Evolutionary conservation across 2,797 vertebrate genomes (phyloP).

Genomic region (Morelia viridis): DNA sequence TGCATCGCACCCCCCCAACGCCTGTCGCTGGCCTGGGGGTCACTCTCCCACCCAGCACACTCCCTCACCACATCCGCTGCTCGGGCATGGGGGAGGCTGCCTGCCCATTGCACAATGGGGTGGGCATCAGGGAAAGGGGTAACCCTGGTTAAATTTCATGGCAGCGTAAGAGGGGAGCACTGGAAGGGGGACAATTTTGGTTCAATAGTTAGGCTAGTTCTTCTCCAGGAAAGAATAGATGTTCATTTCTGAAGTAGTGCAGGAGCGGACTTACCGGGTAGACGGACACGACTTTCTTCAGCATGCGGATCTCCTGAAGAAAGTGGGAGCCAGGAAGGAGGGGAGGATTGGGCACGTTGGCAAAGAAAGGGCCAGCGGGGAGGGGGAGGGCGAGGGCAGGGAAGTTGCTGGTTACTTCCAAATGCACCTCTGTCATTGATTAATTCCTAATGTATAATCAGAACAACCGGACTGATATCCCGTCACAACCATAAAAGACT

Average conservation of each 20-base stretch:
- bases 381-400: not conserved
- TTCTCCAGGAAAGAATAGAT: no score
- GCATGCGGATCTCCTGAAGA: slow-evolving; percentile 86
- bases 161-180: not conserved
- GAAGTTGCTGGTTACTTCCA: not conserved
- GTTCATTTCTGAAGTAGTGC: not conserved
- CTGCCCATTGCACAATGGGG: not conserved
- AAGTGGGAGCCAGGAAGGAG: not conserved
- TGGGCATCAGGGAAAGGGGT: not conserved
- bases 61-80: no score
- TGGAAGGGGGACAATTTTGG: not conserved
- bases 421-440: not conserved
- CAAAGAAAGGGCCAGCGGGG: not conserved
- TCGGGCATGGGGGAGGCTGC: no score
- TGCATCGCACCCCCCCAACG: no score
- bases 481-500: not conserved
- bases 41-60: no score
- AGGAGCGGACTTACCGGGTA: slow-evolving; percentile 75
- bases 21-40: no score
- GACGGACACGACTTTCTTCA: slow-evolving; percentile 82
- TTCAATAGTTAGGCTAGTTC: not conserved
- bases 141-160: not conserved
- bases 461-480: not conserved
- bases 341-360: not conserved
- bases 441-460: not conserved